Evolutionary conservation across 2,888 invertebrate genomes (phyloP).

Genomic region (Heliconius erato): DNA sequence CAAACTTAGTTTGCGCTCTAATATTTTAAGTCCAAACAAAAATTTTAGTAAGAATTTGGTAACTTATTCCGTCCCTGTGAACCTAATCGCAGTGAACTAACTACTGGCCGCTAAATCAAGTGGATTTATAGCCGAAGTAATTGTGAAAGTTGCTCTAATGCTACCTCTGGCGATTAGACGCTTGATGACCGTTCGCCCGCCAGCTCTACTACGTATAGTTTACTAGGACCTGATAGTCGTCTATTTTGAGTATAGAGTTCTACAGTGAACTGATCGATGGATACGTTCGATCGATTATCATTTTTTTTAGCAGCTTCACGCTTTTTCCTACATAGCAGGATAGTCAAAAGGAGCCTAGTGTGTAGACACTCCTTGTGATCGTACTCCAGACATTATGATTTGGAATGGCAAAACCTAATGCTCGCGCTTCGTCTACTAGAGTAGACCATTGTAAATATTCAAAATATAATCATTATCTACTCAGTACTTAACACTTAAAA

Average conservation of each 20-base stretch:
- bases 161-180: constrained; percentile 42
- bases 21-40: background rate
- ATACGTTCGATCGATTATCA: background rate
- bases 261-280: background rate
- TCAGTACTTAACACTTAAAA: too few relatives aligned
- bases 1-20: background rate
- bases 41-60: constrained; percentile 1
- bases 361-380: too few relatives aligned
- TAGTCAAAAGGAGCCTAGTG: too few relatives aligned
- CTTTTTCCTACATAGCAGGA: too few relatives aligned
- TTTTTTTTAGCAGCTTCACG: background rate
- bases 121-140: constrained; percentile 44
- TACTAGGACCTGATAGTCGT: background rate
- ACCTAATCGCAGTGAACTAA: constrained; percentile 26
- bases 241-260: background rate
- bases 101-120: constrained; percentile 43
- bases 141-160: constrained; percentile 49
- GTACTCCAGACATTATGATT: too few relatives aligned
- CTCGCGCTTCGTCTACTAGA: too few relatives aligned
- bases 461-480: too few relatives aligned
- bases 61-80: background rate
- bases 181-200: constrained; percentile 38
- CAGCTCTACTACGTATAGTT: background rate
- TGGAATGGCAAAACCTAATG: too few relatives aligned
- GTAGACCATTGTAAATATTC: too few relatives aligned